Evolutionary conservation across 1,140 invertebrate species (phyloP).

Genomic region (Oryctes rhinoceros): DNA sequence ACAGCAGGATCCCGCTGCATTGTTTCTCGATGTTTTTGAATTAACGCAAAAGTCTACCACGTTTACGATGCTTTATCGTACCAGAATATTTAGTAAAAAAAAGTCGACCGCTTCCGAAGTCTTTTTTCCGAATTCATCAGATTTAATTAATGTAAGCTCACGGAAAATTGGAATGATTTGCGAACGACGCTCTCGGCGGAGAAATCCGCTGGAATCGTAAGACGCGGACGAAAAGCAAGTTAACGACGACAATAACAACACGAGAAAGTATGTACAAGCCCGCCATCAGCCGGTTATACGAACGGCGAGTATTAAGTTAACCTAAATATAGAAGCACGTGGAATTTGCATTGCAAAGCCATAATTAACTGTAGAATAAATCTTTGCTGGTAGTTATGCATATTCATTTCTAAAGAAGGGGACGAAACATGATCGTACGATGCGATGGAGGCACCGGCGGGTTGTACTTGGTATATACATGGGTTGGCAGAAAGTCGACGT

Average conservation of each 20-base stretch:
- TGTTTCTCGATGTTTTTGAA: no score
- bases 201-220: neutral
- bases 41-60: no score
- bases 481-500: no score
- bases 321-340: conserved; percentile 41
- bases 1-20: no score
- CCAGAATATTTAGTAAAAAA: no score
- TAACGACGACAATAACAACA: conserved; percentile 23
- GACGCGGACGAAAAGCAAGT: conserved; percentile 2
- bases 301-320: conserved; percentile 39
- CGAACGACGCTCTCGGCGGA: neutral
- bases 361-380: conserved; percentile 41
- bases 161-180: neutral
- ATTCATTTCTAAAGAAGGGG: conserved; percentile 31
- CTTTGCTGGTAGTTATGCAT: conserved; percentile 33
- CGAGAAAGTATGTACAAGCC: conserved; percentile 29
- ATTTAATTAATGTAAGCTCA: conserved; percentile 9
- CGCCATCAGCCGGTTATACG: neutral
- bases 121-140: neutral
- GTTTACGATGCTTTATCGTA: no score
- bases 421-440: neutral
- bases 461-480: no score
- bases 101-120: no score
- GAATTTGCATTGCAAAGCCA: conserved; percentile 41
- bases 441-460: no score